These are phyloP conservation scores for Drosophila neotestacea DNA, from an alignment of 2,888 invertebrate genomes.

Conservation along the genomic window DNA sequence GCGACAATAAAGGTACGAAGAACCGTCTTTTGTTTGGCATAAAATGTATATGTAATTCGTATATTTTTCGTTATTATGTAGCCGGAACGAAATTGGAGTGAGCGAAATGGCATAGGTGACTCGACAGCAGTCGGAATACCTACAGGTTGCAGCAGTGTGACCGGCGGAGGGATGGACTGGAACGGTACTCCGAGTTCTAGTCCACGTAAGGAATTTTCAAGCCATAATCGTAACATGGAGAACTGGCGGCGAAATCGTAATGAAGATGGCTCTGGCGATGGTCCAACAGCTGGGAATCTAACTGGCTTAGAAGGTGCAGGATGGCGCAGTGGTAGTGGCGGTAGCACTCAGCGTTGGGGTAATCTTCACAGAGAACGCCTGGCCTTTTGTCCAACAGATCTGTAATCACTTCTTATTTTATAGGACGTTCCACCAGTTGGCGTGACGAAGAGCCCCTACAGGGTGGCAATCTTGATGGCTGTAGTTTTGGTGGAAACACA, in stretches of 20 bases:
- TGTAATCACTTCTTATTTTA: background rate
- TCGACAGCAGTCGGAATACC: conserved; percentile 22
- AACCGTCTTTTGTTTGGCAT: background rate
- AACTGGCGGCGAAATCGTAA: conserved; percentile 84
- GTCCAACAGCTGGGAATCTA: conserved; percentile 34
- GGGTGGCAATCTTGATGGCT: conserved; percentile 36
- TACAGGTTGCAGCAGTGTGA: conserved; percentile 19
- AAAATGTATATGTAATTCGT: too few species aligned
- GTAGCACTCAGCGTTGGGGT: conserved; percentile 81
- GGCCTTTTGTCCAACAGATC: background rate
- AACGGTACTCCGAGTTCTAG: conserved; percentile 83
- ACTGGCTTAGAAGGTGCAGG: conserved; percentile 56
- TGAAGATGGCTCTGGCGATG: conserved; percentile 80
- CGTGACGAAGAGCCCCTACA: conserved; percentile 81
- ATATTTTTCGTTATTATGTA: conserved; percentile 20
- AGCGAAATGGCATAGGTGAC: conserved; percentile 83
- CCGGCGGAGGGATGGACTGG: conserved; percentile 71
- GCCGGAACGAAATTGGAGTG: conserved; percentile 83
- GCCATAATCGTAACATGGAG: conserved; percentile 82
- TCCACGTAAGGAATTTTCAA: conserved; percentile 83
- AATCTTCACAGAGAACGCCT: conserved; percentile 19
- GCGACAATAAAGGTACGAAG: conserved; percentile 65
- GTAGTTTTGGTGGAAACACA: conserved; percentile 32
- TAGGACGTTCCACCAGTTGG: conserved; percentile 85
- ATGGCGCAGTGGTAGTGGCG: conserved; percentile 70